Evolutionary conservation across 2,797 vertebrate species (phyloP).

Genomic region (Sphenodon punctatus): DNA sequence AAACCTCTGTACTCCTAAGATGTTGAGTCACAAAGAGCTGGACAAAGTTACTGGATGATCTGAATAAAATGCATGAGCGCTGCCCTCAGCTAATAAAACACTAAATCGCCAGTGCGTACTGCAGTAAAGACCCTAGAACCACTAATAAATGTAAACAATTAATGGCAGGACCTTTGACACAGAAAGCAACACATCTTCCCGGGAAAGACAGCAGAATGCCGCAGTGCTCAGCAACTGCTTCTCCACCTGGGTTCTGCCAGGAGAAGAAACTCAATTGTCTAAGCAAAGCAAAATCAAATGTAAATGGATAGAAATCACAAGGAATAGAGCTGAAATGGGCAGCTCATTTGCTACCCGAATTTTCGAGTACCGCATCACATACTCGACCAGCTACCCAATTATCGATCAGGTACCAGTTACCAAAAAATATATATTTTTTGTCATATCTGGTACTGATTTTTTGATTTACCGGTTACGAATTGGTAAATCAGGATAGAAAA

Average conservation of each 20-base stretch:
- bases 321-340: no score
- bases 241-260: not conserved
- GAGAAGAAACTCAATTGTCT: not conserved
- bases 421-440: no score
- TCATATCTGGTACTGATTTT: no score
- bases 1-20: no score
- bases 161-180: conserved; percentile 38
- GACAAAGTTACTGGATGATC: not conserved
- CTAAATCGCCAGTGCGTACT: conserved; percentile 35
- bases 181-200: conserved; percentile 44
- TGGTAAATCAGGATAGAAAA: no score
- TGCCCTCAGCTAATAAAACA: conserved; percentile 47
- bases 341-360: no score
- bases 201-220: not conserved
- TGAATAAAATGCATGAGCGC: conserved; percentile 43
- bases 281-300: not conserved
- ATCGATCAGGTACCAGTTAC: no score
- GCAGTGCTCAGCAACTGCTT: not conserved
- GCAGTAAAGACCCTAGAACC: conserved; percentile 29
- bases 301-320: no score
- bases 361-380: no score
- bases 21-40: accelerated
- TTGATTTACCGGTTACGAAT: no score
- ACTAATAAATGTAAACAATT: conserved; percentile 57
- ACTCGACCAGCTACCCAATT: no score